Conservation (phyloP, 2,888 invertebrate genomes). For the Caenorhabditis drosophilae region DNA sequence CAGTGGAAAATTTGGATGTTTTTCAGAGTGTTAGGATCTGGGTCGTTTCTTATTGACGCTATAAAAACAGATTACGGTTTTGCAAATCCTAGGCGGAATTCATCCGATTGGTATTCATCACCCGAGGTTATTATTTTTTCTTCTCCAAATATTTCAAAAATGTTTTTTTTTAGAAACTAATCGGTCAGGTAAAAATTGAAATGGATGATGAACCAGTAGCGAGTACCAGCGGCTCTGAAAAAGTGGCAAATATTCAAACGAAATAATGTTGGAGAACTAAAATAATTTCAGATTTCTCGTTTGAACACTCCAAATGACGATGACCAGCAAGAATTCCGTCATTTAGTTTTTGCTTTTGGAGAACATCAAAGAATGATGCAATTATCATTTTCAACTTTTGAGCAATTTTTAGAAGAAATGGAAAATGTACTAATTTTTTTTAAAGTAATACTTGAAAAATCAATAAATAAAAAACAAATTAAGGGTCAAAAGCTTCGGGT, state of each 20-base stretch:
- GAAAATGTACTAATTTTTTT: no score
- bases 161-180: no score
- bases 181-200: slow-evolving; percentile 30
- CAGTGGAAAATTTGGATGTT: neutral
- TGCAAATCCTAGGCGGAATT: slow-evolving; percentile 12
- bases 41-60: slow-evolving; percentile 23
- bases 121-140: neutral
- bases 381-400: slow-evolving; percentile 50
- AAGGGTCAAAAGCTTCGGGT: slow-evolving; percentile 38
- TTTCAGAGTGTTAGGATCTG: neutral
- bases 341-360: slow-evolving; percentile 46
- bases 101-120: slow-evolving; percentile 14
- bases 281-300: slow-evolving; percentile 15
- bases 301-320: slow-evolving; percentile 31
- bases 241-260: neutral
- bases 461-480: no score
- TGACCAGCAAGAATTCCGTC: slow-evolving; percentile 27
- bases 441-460: no score
- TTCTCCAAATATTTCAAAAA: neutral
- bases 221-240: slow-evolving; percentile 25
- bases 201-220: slow-evolving; percentile 28
- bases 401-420: slow-evolving; percentile 49
- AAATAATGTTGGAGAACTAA: neutral
- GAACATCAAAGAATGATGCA: slow-evolving; percentile 61
- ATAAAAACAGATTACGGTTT: slow-evolving; percentile 30